phyloP scores from a whole-genome alignment of 2,113 vertebrate species.

The Leptobrachium leishanense region DNA sequence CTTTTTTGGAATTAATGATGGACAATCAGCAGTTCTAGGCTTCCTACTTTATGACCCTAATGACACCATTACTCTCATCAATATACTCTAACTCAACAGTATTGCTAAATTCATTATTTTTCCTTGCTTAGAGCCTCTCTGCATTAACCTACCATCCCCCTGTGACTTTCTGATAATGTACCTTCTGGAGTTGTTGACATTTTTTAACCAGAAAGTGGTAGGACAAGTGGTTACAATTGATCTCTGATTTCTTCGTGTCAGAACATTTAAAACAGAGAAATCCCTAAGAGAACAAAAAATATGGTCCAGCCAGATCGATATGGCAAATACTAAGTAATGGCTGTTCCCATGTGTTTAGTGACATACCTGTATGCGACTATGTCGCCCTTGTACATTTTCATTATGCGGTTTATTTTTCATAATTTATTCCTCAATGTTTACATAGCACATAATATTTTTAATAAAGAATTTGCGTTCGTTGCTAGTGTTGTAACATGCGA shows the following conservation, averaged over 20 bases:
- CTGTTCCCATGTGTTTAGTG: constrained; percentile 1
- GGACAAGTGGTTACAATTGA: constrained; percentile 48
- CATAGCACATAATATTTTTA: too few species aligned
- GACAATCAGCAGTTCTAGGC: constrained; percentile 18
- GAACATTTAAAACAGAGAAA: constrained; percentile 30
- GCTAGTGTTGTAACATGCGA: too few species aligned
- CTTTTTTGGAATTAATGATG: constrained; percentile 6
- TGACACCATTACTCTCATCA: constrained; percentile 33
- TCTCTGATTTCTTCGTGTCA: constrained; percentile 30
- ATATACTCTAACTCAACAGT: constrained; percentile 21
- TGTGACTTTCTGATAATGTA: constrained; percentile 29
- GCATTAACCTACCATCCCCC: constrained; percentile 35
- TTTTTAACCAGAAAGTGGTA: constrained; percentile 45
- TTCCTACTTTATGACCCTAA: constrained; percentile 12
- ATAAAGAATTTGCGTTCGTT: too few species aligned
- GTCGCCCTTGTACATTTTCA: not conserved
- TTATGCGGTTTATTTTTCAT: too few species aligned
- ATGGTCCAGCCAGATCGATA: constrained; percentile 20
- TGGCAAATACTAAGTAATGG: not conserved
- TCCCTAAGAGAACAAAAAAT: constrained; percentile 19
- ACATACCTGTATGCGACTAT: not conserved
- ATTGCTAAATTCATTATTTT: constrained; percentile 39
- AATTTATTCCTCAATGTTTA: too few species aligned
- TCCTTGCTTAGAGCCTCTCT: constrained; percentile 17
- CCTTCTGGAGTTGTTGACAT: constrained; percentile 47